phyloP scores from a whole-genome alignment of 35 echinoderm and acorn worm genomes.

The Patiria miniata region DNA sequence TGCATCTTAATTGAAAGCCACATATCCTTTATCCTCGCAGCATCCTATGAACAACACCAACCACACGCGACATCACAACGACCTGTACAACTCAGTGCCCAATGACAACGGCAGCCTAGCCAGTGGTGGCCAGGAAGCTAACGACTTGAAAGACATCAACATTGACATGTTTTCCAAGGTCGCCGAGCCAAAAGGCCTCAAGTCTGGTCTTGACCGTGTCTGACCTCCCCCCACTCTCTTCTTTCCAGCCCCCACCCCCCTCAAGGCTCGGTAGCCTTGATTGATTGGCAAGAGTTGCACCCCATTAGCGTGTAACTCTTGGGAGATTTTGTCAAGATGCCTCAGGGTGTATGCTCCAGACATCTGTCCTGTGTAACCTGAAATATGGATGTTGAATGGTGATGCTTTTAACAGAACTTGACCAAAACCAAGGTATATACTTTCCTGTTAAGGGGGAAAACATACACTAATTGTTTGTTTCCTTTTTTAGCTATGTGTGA shows the following conservation, averaged over 20 bases:
- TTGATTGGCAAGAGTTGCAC: background rate
- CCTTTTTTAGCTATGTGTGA: background rate
- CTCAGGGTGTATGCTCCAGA: background rate
- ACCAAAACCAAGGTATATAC: background rate
- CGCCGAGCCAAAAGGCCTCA: background rate
- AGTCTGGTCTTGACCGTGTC: background rate
- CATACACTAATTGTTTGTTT: background rate
- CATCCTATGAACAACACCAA: background rate
- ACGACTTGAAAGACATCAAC: constrained; percentile 10
- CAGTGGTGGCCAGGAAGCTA: background rate
- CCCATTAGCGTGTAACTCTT: background rate
- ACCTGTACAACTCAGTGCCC: background rate
- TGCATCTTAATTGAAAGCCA: too few species aligned
- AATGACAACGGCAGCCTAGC: background rate
- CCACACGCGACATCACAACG: background rate
- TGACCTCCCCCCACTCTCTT: background rate
- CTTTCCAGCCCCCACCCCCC: background rate
- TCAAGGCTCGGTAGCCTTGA: background rate
- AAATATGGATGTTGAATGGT: background rate
- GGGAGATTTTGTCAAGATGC: background rate
- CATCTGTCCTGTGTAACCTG: background rate
- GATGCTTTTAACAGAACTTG: background rate
- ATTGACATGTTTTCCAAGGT: constrained; percentile 15
- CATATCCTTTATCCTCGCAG: too few species aligned
- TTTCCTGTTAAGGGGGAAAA: too few species aligned